A percentile compares a stretch with the other conserved stretches of the same genome.
These are phyloP conservation scores for Pagrus major DNA, from an alignment of 2,113 vertebrate genomes.

Conservation along the genomic window DNA sequence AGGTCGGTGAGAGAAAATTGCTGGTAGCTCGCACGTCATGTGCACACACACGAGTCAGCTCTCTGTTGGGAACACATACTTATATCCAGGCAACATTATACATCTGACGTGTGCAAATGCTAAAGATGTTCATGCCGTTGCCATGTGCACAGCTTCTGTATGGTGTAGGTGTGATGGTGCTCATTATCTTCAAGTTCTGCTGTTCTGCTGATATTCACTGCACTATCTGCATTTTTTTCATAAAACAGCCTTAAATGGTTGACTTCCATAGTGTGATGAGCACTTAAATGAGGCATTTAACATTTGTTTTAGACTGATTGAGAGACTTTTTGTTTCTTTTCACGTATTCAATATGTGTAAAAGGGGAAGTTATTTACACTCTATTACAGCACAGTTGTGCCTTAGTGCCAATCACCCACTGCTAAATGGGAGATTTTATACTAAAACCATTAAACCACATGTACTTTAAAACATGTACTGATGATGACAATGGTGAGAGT, in stretches of 20 bases:
- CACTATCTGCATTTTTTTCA: no score
- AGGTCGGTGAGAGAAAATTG: background rate
- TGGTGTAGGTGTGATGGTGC: background rate
- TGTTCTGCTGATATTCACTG: background rate
- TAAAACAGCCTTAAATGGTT: background rate
- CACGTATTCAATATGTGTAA: background rate
- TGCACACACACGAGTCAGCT: background rate
- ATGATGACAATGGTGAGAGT: no score
- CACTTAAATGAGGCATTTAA: background rate
- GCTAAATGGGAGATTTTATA: background rate
- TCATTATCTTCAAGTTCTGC: background rate
- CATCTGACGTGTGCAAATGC: background rate
- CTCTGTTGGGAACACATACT: background rate
- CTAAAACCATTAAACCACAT: background rate
- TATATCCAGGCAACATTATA: background rate
- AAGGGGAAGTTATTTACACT: background rate
- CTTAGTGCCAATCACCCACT: background rate
- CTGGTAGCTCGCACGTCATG: background rate
- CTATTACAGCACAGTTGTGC: no score
- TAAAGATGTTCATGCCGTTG: background rate
- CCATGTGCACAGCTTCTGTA: background rate
- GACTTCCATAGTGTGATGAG: background rate
- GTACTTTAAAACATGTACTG: no score
- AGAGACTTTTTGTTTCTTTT: background rate
- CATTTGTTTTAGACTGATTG: slow-evolving; percentile 10